These are phyloP conservation scores for Polylopha cassiicola DNA, from an alignment of 2,888 invertebrate genomes.

Conservation along the genomic window DNA sequence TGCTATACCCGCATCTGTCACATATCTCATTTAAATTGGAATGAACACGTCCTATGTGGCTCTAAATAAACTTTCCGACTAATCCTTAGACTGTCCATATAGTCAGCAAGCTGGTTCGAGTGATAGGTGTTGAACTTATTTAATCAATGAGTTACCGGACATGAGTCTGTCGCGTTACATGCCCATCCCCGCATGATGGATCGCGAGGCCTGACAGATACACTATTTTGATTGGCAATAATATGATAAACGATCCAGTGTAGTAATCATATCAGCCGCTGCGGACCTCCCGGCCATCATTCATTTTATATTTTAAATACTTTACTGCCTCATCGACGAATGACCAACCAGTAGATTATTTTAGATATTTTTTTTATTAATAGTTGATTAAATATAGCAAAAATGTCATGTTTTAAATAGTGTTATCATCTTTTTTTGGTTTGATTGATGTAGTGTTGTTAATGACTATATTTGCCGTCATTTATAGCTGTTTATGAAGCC, in stretches of 20 bases:
- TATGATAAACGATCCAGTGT: constrained; percentile 70
- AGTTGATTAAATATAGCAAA: constrained; percentile 33
- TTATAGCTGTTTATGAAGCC: constrained; percentile 38
- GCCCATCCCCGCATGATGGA: constrained; percentile 63
- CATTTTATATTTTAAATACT: constrained; percentile 56
- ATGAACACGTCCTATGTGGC: constrained; percentile 16
- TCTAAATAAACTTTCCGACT: constrained; percentile 15
- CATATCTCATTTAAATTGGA: constrained; percentile 27
- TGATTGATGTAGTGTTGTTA: constrained; percentile 31
- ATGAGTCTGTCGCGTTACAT: constrained; percentile 38
- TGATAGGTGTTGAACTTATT: constrained; percentile 44
- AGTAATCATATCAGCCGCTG: constrained; percentile 66
- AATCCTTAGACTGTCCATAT: constrained; percentile 35
- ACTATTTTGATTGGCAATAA: constrained; percentile 78
- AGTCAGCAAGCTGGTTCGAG: constrained; percentile 47
- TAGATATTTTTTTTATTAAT: constrained; percentile 26
- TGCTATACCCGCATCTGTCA: constrained; percentile 47
- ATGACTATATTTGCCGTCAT: constrained; percentile 38
- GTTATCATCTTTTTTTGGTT: constrained; percentile 44
- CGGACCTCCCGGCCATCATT: constrained; percentile 61
- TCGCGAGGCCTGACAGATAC: constrained; percentile 72
- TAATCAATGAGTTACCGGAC: constrained; percentile 48
- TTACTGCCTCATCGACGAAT: constrained; percentile 44
- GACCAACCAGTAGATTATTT: constrained; percentile 22
- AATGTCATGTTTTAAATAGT: constrained; percentile 41